These are phyloP conservation scores for Aix galericulata DNA, from an alignment of 2,113 vertebrate genomes.

Conservation along the genomic window DNA sequence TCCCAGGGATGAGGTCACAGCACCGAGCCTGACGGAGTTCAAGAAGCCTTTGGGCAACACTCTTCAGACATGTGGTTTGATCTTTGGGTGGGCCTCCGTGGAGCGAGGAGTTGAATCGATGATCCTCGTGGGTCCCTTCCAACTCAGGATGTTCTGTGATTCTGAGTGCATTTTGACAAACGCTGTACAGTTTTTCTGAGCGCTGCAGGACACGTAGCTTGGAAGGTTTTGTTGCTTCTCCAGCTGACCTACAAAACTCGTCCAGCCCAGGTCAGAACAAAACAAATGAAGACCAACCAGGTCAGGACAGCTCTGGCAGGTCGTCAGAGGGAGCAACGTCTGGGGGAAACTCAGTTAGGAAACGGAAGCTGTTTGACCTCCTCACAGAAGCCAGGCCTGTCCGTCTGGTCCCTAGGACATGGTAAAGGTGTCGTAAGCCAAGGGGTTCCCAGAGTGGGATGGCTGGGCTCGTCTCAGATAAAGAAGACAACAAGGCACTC, in stretches of 20 bases:
- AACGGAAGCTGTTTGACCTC: background rate
- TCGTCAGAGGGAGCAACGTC: background rate
- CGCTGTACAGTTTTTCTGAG: background rate
- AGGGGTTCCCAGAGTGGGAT: background rate
- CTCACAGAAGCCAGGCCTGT: background rate
- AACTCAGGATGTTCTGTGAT: background rate
- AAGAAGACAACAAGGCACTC: background rate
- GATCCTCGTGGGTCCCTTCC: background rate
- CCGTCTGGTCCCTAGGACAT: background rate
- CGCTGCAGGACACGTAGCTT: background rate
- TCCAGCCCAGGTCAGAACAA: background rate
- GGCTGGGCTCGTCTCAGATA: background rate
- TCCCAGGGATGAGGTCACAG: background rate
- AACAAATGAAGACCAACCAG: slow-evolving; percentile 3
- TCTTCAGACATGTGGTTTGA: background rate
- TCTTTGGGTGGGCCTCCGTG: background rate
- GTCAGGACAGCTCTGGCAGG: slow-evolving; percentile 4
- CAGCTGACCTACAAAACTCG: slow-evolving; percentile 14
- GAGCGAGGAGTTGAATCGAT: background rate
- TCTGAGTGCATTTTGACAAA: background rate
- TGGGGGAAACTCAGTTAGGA: background rate
- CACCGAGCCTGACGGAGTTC: background rate
- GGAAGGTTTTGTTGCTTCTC: background rate
- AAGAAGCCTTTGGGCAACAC: background rate
- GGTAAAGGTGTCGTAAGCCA: background rate